These are phyloP conservation scores for Labrus mixtus DNA, from an alignment of 2,113 vertebrate genomes.

Conservation along the genomic window DNA sequence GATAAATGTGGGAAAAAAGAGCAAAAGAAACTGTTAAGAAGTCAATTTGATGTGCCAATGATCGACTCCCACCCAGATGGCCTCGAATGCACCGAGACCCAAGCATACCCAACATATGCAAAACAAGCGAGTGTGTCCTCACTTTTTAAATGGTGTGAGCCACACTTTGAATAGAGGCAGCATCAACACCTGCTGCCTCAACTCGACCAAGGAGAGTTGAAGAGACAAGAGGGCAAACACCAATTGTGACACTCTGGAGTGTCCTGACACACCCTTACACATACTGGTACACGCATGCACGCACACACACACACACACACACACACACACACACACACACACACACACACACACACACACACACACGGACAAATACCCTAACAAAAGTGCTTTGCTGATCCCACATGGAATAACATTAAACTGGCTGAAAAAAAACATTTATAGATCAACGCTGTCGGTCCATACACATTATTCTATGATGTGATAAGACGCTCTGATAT, in stretches of 20 bases:
- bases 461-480: background rate
- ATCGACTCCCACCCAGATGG: conserved; percentile 60
- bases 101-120: conserved; percentile 70
- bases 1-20: conserved; percentile 1
- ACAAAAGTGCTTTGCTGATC: background rate
- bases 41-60: conserved; percentile 77
- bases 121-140: conserved; percentile 73
- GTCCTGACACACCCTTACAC: conserved; percentile 42
- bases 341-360: conserved; percentile 8
- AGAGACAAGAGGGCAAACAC: conserved; percentile 68
- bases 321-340: background rate
- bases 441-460: background rate
- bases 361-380: background rate
- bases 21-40: conserved; percentile 46
- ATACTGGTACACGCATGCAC: conserved; percentile 14
- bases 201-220: conserved; percentile 56
- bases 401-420: background rate
- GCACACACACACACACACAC: conserved; percentile 4
- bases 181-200: conserved; percentile 78
- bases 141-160: conserved; percentile 85
- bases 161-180: conserved; percentile 72
- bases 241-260: conserved; percentile 58
- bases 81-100: conserved; percentile 50
- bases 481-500: background rate
- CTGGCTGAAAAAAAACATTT: background rate